A percentile compares a stretch with the other conserved stretches of the same genome.
Evolutionary conservation across 2,888 invertebrate species (phyloP).

Genomic region (Volucella inanis): DNA sequence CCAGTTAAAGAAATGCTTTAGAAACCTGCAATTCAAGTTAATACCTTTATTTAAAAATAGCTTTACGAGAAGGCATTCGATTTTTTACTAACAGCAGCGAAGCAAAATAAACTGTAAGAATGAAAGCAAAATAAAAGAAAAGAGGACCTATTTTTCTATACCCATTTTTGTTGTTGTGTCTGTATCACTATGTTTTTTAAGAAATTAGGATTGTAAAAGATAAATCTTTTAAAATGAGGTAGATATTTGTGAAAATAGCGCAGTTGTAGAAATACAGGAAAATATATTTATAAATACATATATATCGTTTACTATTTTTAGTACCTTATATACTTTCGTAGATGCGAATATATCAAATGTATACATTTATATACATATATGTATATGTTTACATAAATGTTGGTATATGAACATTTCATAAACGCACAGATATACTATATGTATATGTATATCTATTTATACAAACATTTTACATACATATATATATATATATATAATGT

Average conservation of each 20-base stretch:
- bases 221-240: slow-evolving; percentile 35
- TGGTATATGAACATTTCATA: slow-evolving; percentile 55
- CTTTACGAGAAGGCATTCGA: slow-evolving; percentile 66
- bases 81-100: slow-evolving; percentile 43
- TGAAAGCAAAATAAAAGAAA: slow-evolving; percentile 51
- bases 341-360: slow-evolving; percentile 71
- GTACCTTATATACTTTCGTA: slow-evolving; percentile 71
- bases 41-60: slow-evolving; percentile 68
- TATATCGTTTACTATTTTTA: slow-evolving; percentile 74
- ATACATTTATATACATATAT: slow-evolving; percentile 52
- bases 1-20: slow-evolving; percentile 73
- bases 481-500: slow-evolving; percentile 46
- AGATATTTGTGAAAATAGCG: slow-evolving; percentile 66
- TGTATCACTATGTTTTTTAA: slow-evolving; percentile 33
- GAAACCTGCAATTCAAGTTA: slow-evolving; percentile 65
- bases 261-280: slow-evolving; percentile 75
- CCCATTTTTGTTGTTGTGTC: slow-evolving; percentile 47
- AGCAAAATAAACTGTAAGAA: slow-evolving; percentile 43
- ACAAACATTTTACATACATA: slow-evolving; percentile 39
- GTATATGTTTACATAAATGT: slow-evolving; percentile 24
- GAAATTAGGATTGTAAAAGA: slow-evolving; percentile 39
- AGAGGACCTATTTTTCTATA: slow-evolving; percentile 68
- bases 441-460: slow-evolving; percentile 24
- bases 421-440: slow-evolving; percentile 66
- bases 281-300: slow-evolving; percentile 73